phyloP scores from a whole-genome alignment of 2,797 vertebrate genomes.

The Melanotaenia maccullochi region DNA sequence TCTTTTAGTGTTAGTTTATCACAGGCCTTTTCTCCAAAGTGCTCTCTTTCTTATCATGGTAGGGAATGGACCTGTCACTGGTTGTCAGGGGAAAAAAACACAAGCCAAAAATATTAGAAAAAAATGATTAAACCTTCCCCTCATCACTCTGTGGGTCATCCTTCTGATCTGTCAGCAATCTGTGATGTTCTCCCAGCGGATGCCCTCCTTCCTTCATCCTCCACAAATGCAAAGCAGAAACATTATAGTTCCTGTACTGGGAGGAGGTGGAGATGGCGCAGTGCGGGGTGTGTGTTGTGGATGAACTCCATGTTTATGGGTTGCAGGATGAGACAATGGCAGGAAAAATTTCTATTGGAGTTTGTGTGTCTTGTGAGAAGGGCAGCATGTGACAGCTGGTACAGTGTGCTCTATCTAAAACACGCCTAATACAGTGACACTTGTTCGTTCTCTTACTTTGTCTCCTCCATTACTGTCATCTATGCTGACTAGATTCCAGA shows the following conservation, averaged over 20 bases:
- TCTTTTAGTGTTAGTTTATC: constrained; percentile 42
- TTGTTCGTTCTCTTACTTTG: constrained; percentile 42
- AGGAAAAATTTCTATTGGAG: constrained; percentile 2
- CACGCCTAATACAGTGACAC: constrained; percentile 38
- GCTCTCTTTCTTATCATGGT: constrained; percentile 50
- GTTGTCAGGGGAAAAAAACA: constrained; percentile 3
- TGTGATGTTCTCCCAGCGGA: constrained; percentile 27
- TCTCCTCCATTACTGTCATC: constrained; percentile 42
- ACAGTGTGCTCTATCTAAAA: constrained; percentile 24
- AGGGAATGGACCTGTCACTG: constrained; percentile 29
- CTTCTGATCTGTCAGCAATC: constrained; percentile 57
- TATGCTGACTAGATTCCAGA: constrained; percentile 29
- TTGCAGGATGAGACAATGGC: constrained; percentile 9
- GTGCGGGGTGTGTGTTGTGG: constrained; percentile 25
- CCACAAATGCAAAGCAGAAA: constrained; percentile 5
- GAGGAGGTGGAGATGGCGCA: constrained; percentile 9
- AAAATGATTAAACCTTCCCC: constrained; percentile 42
- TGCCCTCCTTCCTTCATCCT: constrained; percentile 19
- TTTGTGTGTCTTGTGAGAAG: constrained; percentile 21
- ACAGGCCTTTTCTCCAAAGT: constrained; percentile 19
- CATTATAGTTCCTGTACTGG: not conserved
- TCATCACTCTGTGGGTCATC: constrained; percentile 46
- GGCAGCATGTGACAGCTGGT: constrained; percentile 38
- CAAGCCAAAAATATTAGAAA: constrained; percentile 28
- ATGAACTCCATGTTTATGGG: constrained; percentile 11